Evolutionary conservation across 2,797 vertebrate genomes (phyloP), one percentile per base, ranked within the genome.

Genomic region (Pagetopsis macropterus): DNA sequence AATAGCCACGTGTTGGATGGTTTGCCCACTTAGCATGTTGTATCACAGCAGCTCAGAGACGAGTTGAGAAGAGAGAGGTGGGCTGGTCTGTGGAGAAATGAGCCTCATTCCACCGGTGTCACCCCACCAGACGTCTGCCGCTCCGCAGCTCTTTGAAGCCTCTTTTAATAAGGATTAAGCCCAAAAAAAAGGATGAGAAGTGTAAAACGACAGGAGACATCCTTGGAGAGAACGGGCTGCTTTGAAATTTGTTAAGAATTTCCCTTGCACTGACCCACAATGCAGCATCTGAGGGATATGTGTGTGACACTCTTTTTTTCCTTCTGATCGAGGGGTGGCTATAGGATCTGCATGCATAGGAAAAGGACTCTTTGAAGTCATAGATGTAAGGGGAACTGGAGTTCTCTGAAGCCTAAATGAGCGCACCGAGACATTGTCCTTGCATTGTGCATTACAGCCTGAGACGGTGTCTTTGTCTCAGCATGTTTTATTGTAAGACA

Each of bases 201-300:
- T 78, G 86, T 82, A 61, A 79, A 82, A 81, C 37, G 54, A 84
- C 79, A 76, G 75, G 84, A 89, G 73, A 76, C 75, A 78, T 87
- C 82, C 82, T 81, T 4, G 45, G 84, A 87, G 78, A 82, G 78
- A 84, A 75, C 69, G 27, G 72, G 19, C 81, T 75, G 73, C 75
- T 88, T 93, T 88, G 82, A 92, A 89, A 87, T 82, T 75, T 82
- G 79, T 81, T 77, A 78, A 84, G 87, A 88, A 88, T 88, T 88
- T 84, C 51, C 43, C 86, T 82, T 72, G 70, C 83, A 59, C 74
- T 93, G 91, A 94, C 92, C 91, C 82, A 79, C 82, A 87, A 82
- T 82, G 70, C 61, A 69, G 84, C 86, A 90, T 92, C 89, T 85
- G 78, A 92, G 68, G 81, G 71, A 84, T 81, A 87, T 90, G 80